phyloP scores from a whole-genome alignment of 2,797 vertebrate species.

The Pseudocheirus occidentalis region DNA sequence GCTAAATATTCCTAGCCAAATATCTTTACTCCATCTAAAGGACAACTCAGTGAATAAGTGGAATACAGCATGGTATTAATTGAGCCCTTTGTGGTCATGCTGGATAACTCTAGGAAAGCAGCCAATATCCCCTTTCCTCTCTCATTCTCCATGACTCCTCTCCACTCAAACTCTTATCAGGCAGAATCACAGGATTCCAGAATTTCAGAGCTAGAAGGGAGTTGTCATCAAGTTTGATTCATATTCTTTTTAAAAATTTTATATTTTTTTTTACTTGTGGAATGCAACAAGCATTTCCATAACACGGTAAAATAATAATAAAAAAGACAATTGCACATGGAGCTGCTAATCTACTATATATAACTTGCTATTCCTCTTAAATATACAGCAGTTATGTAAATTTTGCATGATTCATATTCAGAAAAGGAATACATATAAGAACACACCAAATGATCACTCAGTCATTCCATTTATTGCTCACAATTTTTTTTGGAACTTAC shows the following conservation, averaged over 20 bases:
- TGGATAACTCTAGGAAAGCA: not conserved
- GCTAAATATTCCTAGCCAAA: not conserved
- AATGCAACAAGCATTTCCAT: not conserved
- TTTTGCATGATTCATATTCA: not conserved
- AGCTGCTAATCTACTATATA: not conserved
- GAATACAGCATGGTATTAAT: not conserved
- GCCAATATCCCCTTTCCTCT: not conserved
- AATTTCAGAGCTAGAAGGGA: not conserved
- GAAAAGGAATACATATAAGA: not conserved
- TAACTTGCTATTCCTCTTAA: not conserved
- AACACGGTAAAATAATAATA: not conserved
- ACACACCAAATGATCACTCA: not conserved
- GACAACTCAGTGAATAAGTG: not conserved
- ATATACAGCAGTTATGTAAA: not conserved
- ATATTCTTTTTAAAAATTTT: not conserved
- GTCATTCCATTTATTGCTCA: not conserved
- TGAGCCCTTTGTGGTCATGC: not conserved
- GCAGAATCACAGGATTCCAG: not conserved
- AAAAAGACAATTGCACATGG: not conserved
- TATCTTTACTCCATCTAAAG: not conserved
- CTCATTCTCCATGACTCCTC: not conserved
- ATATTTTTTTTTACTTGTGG: not conserved
- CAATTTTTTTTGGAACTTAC: too few species aligned
- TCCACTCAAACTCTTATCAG: not conserved
- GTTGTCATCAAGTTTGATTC: not conserved